Conservation (phyloP, 2,113 vertebrate genomes). For the Naja naja region DNA sequence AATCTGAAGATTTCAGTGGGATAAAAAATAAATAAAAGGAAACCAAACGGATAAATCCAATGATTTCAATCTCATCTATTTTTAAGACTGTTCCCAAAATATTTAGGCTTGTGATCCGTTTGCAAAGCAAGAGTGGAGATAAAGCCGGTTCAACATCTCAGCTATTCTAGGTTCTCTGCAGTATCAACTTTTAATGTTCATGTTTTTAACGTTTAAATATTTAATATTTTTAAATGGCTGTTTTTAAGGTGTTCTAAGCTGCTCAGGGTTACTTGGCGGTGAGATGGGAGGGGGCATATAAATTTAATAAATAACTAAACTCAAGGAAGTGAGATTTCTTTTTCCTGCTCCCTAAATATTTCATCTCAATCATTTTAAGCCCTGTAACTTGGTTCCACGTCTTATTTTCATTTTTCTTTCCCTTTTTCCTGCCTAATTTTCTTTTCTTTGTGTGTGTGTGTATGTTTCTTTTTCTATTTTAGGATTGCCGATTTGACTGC, state of each 20-base stretch:
- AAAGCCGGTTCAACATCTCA: background rate
- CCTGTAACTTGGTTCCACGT: background rate
- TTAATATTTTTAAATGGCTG: too few relatives aligned
- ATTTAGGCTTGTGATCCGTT: background rate
- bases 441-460: background rate
- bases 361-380: background rate
- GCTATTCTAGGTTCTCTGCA: background rate
- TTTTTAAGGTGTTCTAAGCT: too few relatives aligned
- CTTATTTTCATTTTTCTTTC: background rate
- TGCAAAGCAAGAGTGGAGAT: background rate
- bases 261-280: too few relatives aligned
- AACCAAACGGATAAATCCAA: background rate
- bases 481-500: background rate
- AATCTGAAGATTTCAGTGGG: background rate
- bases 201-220: background rate
- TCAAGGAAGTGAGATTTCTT: background rate
- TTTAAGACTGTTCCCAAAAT: background rate
- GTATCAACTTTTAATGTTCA: background rate
- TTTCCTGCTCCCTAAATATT: background rate
- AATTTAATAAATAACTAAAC: background rate
- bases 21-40: background rate
- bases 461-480: background rate
- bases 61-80: background rate
- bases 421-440: background rate
- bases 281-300: background rate